These are phyloP conservation scores for Neodiprion virginianus DNA, from an alignment of 1,140 invertebrate species.

Conservation along the genomic window DNA sequence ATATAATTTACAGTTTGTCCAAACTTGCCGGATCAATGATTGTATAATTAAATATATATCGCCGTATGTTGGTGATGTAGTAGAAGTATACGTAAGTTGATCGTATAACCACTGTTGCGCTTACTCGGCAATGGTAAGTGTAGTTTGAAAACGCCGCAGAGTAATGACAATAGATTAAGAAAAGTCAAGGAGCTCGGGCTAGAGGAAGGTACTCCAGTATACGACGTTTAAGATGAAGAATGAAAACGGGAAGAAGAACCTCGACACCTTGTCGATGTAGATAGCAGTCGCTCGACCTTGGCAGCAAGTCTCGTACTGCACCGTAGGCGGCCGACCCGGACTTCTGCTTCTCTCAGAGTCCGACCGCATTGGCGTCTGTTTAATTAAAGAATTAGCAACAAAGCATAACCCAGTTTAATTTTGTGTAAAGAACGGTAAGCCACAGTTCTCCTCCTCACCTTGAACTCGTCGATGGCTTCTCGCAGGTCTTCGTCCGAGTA, in stretches of 20 bases:
- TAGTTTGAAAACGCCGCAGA: too few species aligned
- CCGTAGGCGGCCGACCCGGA: constrained; percentile 49
- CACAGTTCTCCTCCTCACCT: constrained; percentile 59
- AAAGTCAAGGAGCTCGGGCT: too few species aligned
- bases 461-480: constrained; percentile 77
- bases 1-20: too few species aligned
- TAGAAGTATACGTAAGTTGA: too few species aligned
- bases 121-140: too few species aligned
- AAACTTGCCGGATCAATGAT: too few species aligned
- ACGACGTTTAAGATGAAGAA: constrained; percentile 88
- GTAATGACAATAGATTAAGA: too few species aligned
- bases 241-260: constrained; percentile 88
- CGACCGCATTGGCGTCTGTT: constrained; percentile 59
- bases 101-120: too few species aligned
- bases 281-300: constrained; percentile 83
- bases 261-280: constrained; percentile 85
- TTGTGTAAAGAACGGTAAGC: too few species aligned
- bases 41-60: too few species aligned
- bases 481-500: constrained; percentile 86
- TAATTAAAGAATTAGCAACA: neutral
- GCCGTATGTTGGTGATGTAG: too few species aligned
- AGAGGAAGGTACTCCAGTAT: constrained; percentile 88
- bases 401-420: too few species aligned
- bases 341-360: constrained; percentile 58
- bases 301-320: constrained; percentile 85